Evolutionary conservation across 2,888 invertebrate species (phyloP), one percentile per base, ranked within the genome.

Genomic region (Euspilapteryx auroguttella): DNA sequence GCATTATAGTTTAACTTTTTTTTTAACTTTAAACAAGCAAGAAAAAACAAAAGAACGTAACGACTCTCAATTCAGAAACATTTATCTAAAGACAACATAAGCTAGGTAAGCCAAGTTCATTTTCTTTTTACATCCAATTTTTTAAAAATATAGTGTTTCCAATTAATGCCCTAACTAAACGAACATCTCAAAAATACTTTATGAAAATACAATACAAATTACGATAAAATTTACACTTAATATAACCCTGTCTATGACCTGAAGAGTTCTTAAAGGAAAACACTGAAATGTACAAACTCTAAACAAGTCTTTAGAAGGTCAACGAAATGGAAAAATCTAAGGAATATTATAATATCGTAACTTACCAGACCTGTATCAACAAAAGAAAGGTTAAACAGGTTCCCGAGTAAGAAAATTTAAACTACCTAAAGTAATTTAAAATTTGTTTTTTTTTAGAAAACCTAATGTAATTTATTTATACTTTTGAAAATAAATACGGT

Each of bases 211-310:
- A 73, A 73, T 71, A 69, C 66, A 63, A 65, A 75, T n/a, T 68
- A 69, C 68, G 68, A 68, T 73, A 75, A 71, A 73, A 69, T 73
- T 73, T 73, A 73, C 68, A 73, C 73, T 75, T 71, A 73, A 73
- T 73, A 68, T 71, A 73, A 75, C 75, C 75, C 75, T 75, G 75
- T 73, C 71, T 73, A 73, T 73, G 75, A 75, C 75, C 75, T 75
- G 75, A 73, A 73, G 73, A 71, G 69, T 68, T 68, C n/a, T n/a
- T 52, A 49, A 59, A 63, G 51, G 45, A 59, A 71, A 58, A 41
- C 39, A 41, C 49, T 46, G 47, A 53, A 49, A 49, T 46, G 57
- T 58, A 50, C 53, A 65, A 66, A 68, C 59, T 69, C 65, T 62
- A 57, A 61, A 64, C 63, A 69, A 68, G 68, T 62, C 64, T 59